phyloP scores from a whole-genome alignment of 1,140 invertebrate species.

The Macrobrachium nipponense region DNA sequence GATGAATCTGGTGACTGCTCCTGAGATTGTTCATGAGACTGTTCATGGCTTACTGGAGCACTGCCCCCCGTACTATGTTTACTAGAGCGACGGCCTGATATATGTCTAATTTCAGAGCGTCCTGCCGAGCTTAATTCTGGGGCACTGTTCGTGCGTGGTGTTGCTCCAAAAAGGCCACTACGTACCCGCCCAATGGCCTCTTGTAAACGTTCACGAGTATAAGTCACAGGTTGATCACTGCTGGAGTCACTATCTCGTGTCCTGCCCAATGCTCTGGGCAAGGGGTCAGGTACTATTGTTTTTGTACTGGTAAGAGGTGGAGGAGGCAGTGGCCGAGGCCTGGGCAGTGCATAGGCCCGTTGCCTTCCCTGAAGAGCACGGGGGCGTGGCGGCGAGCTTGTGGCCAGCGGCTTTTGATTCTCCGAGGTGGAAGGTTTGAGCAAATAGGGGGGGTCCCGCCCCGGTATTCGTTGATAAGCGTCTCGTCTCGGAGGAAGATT shows the following conservation, averaged over 20 bases:
- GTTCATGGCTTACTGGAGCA: constrained; percentile 67
- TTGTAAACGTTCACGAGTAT: constrained; percentile 69
- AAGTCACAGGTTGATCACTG: constrained; percentile 67
- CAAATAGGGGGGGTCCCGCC: constrained; percentile 61
- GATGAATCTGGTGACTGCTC: constrained; percentile 85
- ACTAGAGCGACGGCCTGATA: constrained; percentile 71
- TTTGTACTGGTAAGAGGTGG: constrained; percentile 71
- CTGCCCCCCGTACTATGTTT: constrained; percentile 44
- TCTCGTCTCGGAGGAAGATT: constrained; percentile 63
- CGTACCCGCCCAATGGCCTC: constrained; percentile 69
- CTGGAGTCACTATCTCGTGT: constrained; percentile 64
- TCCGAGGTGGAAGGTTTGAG: constrained; percentile 64
- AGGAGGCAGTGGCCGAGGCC: constrained; percentile 63
- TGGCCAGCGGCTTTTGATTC: constrained; percentile 67
- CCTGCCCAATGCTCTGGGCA: constrained; percentile 50
- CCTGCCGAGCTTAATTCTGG: constrained; percentile 57
- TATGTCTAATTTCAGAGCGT: constrained; percentile 45
- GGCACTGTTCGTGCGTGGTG: constrained; percentile 62
- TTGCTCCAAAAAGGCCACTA: constrained; percentile 65
- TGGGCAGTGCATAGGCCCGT: constrained; percentile 54
- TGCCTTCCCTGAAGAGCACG: constrained; percentile 53
- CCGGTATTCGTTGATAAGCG: constrained; percentile 61
- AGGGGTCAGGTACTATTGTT: constrained; percentile 50
- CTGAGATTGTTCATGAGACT: constrained; percentile 78
- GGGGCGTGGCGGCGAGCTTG: constrained; percentile 67